Conservation (phyloP, 1,140 invertebrate species). For the Eurosta solidaginis region DNA sequence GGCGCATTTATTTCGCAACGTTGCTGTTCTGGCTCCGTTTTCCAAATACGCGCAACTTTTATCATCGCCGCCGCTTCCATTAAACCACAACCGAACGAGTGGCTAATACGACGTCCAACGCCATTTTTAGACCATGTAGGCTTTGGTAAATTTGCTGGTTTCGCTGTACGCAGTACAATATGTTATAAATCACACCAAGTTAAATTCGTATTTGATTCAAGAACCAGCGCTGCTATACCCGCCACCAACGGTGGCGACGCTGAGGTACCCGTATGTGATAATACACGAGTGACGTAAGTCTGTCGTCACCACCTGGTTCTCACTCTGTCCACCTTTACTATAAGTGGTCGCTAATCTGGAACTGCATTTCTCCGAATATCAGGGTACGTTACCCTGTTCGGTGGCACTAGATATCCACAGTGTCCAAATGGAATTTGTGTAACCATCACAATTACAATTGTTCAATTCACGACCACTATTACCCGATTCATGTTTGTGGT, state of each 20-base stretch:
- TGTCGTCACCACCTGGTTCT: slow-evolving; percentile 88
- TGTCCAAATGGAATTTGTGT: slow-evolving; percentile 99
- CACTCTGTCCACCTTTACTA: slow-evolving; percentile 83
- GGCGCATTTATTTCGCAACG: slow-evolving; percentile 81
- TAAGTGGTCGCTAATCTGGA: slow-evolving; percentile 97
- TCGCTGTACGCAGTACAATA: slow-evolving; percentile 82
- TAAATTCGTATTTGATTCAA: slow-evolving; percentile 85
- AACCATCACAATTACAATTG: slow-evolving; percentile 99
- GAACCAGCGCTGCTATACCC: slow-evolving; percentile 92
- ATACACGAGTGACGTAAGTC: slow-evolving; percentile 94
- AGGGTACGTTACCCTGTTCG: slow-evolving; percentile 91
- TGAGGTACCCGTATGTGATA: slow-evolving; percentile 89
- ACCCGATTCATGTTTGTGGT: too few relatives aligned
- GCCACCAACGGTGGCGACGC: slow-evolving; percentile 95
- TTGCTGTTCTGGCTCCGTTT: slow-evolving; percentile 82
- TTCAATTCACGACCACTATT: slow-evolving; percentile 94
- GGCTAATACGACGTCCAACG: slow-evolving; percentile 74
- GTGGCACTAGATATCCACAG: slow-evolving; percentile 91
- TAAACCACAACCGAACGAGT: slow-evolving; percentile 94
- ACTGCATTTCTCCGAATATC: slow-evolving; percentile 92
- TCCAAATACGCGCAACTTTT: slow-evolving; percentile 80
- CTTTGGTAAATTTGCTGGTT: slow-evolving; percentile 80
- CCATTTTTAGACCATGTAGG: slow-evolving; percentile 77
- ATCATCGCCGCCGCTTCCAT: slow-evolving; percentile 97
- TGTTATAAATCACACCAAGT: slow-evolving; percentile 98